Percentiles rank a stretch among this genome's conserved stretches.
These are phyloP conservation scores for Clivina fossor DNA, from an alignment of 2,888 invertebrate genomes.

Conservation along the genomic window DNA sequence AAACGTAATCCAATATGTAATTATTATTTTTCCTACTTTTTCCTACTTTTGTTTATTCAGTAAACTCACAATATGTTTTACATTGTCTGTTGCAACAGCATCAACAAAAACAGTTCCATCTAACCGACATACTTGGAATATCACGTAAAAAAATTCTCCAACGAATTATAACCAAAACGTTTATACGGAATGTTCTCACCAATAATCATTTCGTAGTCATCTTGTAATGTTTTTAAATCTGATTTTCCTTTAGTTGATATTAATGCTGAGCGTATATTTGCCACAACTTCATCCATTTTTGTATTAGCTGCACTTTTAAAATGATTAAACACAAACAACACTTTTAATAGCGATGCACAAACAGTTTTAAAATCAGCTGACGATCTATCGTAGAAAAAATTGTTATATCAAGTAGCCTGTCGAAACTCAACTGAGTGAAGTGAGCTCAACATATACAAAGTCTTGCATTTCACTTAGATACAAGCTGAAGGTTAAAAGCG, in stretches of 20 bases:
- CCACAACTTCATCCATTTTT: slow-evolving; percentile 42
- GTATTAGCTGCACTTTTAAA: too few relatives aligned
- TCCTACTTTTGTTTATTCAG: slow-evolving; percentile 51
- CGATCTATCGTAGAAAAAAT: too few relatives aligned
- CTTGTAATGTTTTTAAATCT: slow-evolving; percentile 43
- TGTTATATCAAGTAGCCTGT: too few relatives aligned
- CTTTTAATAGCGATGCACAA: too few relatives aligned
- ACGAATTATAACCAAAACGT: slow-evolving; percentile 60
- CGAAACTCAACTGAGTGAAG: too few relatives aligned
- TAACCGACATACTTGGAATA: slow-evolving; percentile 61
- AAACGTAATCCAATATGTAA: too few relatives aligned
- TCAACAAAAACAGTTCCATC: slow-evolving; percentile 61
- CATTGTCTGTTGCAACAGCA: slow-evolving; percentile 61
- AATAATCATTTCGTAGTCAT: slow-evolving; percentile 53
- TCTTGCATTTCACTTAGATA: too few relatives aligned
- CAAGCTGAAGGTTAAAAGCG: too few relatives aligned
- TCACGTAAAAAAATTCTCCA: slow-evolving; percentile 63
- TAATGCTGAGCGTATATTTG: slow-evolving; percentile 44
- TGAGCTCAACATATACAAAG: too few relatives aligned
- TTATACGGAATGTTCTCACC: slow-evolving; percentile 65
- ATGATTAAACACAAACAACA: too few relatives aligned
- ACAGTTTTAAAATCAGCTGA: too few relatives aligned
- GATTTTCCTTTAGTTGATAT: slow-evolving; percentile 45
- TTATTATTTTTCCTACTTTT: too few relatives aligned
- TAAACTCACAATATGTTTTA: slow-evolving; percentile 60